phyloP scores from a whole-genome alignment of 1,140 invertebrate genomes.

The Oncopodura yosiiana region DNA sequence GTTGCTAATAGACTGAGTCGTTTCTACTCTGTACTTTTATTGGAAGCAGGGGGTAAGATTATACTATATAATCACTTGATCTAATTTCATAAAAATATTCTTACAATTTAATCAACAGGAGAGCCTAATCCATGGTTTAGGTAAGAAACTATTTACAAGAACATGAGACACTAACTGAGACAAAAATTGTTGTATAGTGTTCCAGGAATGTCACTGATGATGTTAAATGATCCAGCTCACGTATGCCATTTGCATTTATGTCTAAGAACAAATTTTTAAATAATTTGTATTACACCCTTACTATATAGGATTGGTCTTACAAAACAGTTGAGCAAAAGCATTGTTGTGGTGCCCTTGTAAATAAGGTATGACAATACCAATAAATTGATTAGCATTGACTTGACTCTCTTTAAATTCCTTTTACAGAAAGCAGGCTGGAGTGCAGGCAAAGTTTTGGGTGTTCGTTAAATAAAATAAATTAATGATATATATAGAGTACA shows the following conservation, averaged over 20 bases:
- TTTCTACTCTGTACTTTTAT: constrained; percentile 38
- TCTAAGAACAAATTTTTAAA: background rate
- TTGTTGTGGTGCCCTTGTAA: constrained; percentile 11
- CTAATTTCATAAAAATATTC: no score
- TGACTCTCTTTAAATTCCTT: background rate
- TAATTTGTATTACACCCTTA: no score
- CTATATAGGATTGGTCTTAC: constrained; percentile 7
- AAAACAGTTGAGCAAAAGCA: constrained; percentile 22
- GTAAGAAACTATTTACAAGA: background rate
- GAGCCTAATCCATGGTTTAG: constrained; percentile 5
- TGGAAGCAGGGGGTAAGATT: constrained; percentile 51
- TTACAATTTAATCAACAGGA: no score
- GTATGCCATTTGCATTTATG: constrained; percentile 8
- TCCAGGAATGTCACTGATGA: constrained; percentile 16
- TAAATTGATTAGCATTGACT: background rate
- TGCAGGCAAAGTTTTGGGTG: constrained; percentile 15
- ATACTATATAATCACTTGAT: no score
- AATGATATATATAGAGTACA: background rate
- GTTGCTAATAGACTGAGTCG: constrained; percentile 44
- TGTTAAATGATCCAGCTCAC: constrained; percentile 17
- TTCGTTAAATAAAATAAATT: background rate
- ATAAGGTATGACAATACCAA: constrained; percentile 1
- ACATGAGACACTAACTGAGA: background rate
- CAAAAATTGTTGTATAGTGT: constrained; percentile 4
- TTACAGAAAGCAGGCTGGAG: constrained; percentile 15